Evolutionary conservation across 2,888 invertebrate species (phyloP), one percentile per base, ranked within the genome.

Genomic region (Drosophila mimetica): DNA sequence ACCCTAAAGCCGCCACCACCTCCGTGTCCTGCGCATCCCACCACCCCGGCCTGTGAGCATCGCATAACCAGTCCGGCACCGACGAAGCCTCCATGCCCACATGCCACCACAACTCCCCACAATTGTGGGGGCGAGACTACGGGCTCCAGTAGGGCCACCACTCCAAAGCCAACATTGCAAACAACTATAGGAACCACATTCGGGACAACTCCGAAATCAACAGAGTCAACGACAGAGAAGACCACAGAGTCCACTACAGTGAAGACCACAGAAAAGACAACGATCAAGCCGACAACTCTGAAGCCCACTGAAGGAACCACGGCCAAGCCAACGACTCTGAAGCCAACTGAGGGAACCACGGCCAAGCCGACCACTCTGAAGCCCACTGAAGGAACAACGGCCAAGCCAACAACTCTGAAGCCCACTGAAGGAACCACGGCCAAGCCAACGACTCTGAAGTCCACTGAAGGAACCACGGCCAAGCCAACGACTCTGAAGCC

Each of bases 1-100:
- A 86, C 86, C 1, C 30, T 86, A 0, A 42, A 46, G 16, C 83
- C 86, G 2, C 76, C 72, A n/a, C 6, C 75, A 6, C 44, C 75
- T 4, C 54, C 63, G 3, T 77, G 83, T 53, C 55, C 76, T 11
- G 16, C 55, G 2, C 73, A 77, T 37, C 63, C 79, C 4, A 77
- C 80, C 0, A 83, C 79, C 13, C 71, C 61, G 1, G 57, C 44
- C 0, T 75, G 82, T 14, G 52, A 54, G 22, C 69, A 80, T 32
- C 32, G 60, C 7, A 32, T n/a, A 14, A 63, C 73, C 0, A 65
- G 71, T 36, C 51, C 67, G 13, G 41, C 32, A 1, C 20, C 64
- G 1, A 63, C 69, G 4, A 55, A 50, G 47, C 20, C 54, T 0
- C 11, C 8, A 1, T 70, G 61, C 9, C 36, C 30, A 2, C 53